Evolutionary conservation across 2,113 vertebrate species (phyloP), one percentile per base, ranked within the genome.

Genomic region (Nipponia nippon): DNA sequence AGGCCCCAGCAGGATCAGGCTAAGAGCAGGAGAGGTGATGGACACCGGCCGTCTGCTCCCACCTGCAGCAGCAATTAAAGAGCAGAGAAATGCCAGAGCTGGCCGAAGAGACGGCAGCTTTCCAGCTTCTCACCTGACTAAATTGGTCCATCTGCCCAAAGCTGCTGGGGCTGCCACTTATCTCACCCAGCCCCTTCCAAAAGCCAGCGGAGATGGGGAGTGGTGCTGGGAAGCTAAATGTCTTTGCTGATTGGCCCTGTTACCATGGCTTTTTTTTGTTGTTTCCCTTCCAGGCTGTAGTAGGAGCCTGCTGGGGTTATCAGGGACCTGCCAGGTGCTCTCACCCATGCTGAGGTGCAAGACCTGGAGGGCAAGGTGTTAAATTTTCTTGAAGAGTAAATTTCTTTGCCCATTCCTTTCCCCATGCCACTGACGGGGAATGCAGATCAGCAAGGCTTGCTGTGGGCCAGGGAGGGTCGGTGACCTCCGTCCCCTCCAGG

Each of bases 161-260:
- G 71, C 89, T 93, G 75, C 72, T 92, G 83, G 79, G 76, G 63
- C 94, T 93, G 90, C 71, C 92, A 90, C 21, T 83, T 86, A 63
- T 82, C 58, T 78, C 11, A 3, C 26, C 44, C 70, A 73, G 58
- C 32, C 38, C 65, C 32, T 71, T 88, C 72, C 83, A 76, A 90
- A 87, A 96, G 47, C 78, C 65, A 67, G 77, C 5, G 6, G 59
- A 36, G 4, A 34, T 17, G 77, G 84, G 53, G 47, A 91, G 44
- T 0, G 1, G 44, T 1, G 59, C 83, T 89, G 83, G 53, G 77
- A 92, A 95, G 56, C 38, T 56, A 62, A 90, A 77, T 42, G 67
- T 42, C 50, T 92, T 61, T 77, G 67, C 79, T 95, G 94, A 86
- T 83, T 78, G 50, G 76, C 52, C 17, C 25, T 56, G 44, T 92